Conservation (phyloP, 2,888 invertebrate genomes). For the Cyaniris semiargus region DNA sequence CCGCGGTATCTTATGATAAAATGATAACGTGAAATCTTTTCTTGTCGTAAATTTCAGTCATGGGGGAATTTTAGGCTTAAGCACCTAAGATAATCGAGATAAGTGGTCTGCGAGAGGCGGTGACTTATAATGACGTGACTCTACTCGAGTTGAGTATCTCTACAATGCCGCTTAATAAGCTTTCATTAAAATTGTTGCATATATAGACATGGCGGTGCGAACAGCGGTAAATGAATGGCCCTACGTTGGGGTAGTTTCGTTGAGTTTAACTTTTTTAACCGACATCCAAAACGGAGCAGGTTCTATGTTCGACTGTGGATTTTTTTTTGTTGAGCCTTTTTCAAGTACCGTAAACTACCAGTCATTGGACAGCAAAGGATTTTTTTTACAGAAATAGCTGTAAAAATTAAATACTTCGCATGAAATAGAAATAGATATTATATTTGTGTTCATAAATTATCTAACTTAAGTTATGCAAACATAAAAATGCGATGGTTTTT, state of each 20-base stretch:
- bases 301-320: too few species aligned
- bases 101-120: slow-evolving; percentile 63
- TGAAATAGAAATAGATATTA: too few species aligned
- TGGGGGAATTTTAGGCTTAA: slow-evolving; percentile 76
- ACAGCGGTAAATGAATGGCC: background rate
- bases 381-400: too few species aligned
- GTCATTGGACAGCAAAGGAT: too few species aligned
- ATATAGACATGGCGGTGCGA: background rate
- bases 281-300: too few species aligned
- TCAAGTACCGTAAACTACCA: too few species aligned
- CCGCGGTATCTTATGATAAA: slow-evolving; percentile 73
- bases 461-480: too few species aligned
- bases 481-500: too few species aligned
- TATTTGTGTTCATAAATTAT: too few species aligned
- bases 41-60: slow-evolving; percentile 75
- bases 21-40: slow-evolving; percentile 74
- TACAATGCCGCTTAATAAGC: background rate
- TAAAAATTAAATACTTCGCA: too few species aligned
- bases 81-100: slow-evolving; percentile 77
- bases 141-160: slow-evolving; percentile 45
- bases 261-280: background rate
- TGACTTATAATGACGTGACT: slow-evolving; percentile 53
- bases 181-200: background rate
- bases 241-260: background rate
- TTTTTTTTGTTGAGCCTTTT: too few species aligned